Percentiles rank a stretch among this genome's conserved stretches.
These are phyloP conservation scores for Dryas iulia DNA, from an alignment of 1,140 invertebrate species.

Conservation along the genomic window DNA sequence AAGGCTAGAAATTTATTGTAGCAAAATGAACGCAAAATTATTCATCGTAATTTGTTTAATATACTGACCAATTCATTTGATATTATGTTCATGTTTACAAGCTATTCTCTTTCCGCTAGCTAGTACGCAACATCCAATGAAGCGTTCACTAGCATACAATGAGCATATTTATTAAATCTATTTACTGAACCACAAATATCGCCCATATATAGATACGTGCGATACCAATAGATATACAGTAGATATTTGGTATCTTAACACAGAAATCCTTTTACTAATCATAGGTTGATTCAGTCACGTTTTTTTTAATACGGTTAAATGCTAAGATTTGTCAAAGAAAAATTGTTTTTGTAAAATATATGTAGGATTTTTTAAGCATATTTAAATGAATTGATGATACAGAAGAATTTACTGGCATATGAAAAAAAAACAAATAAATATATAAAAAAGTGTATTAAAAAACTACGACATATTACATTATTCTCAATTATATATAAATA, in stretches of 20 bases:
- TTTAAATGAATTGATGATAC: background rate
- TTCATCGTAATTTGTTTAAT: background rate
- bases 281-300: no score
- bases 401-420: background rate
- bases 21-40: background rate
- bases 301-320: no score
- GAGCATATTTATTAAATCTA: slow-evolving; percentile 2
- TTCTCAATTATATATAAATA: slow-evolving; percentile 60
- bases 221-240: background rate
- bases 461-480: slow-evolving; percentile 13
- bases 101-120: slow-evolving; percentile 6
- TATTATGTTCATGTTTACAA: slow-evolving; percentile 2
- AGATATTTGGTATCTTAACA: background rate
- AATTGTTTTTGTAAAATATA: no score
- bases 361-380: background rate
- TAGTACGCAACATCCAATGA: slow-evolving; percentile 21
- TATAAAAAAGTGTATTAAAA: slow-evolving; percentile 24
- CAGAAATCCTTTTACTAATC: background rate
- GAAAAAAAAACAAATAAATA: slow-evolving; percentile 24
- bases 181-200: background rate
- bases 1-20: background rate
- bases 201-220: background rate
- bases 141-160: slow-evolving; percentile 21
- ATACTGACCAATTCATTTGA: slow-evolving; percentile 5
- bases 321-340: no score